These are phyloP conservation scores for Apeira syringaria DNA, from an alignment of 2,888 invertebrate species.

Conservation along the genomic window DNA sequence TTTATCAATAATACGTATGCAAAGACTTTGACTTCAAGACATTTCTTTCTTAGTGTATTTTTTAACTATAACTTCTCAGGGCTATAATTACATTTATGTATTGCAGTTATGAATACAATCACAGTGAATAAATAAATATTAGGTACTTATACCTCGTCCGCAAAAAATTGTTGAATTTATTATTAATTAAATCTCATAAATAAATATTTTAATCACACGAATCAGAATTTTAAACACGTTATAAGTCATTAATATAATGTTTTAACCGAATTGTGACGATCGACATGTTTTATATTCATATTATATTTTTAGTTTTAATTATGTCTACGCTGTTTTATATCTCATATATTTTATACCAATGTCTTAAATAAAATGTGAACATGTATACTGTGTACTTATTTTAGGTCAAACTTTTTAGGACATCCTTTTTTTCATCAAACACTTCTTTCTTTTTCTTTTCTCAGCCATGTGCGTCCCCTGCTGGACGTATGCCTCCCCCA, in stretches of 20 bases:
- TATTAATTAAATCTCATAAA: not conserved
- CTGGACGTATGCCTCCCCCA: no score
- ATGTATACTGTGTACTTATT: slow-evolving; percentile 12
- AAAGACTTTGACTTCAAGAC: no score
- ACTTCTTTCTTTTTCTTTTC: no score
- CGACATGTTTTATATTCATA: slow-evolving; percentile 58
- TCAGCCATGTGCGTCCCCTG: no score
- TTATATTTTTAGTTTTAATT: slow-evolving; percentile 75
- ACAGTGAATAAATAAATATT: slow-evolving; percentile 52
- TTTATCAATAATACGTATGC: no score
- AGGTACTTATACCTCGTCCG: not conserved
- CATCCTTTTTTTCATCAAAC: no score
- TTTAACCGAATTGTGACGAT: slow-evolving; percentile 8
- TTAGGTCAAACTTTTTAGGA: not conserved
- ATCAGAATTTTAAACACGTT: no score
- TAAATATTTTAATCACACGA: no score
- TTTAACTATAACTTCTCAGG: no score
- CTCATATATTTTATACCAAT: slow-evolving; percentile 83
- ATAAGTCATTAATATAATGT: no score
- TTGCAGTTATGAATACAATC: slow-evolving; percentile 33
- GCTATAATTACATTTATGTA: no score
- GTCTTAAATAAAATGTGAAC: slow-evolving; percentile 82
- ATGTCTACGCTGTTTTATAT: slow-evolving; percentile 82
- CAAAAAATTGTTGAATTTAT: not conserved
- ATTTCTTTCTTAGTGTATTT: no score